Evolutionary conservation across 1,140 invertebrate genomes (phyloP), one percentile per base, ranked within the genome.

Genomic region (Diuraphis noxia): DNA sequence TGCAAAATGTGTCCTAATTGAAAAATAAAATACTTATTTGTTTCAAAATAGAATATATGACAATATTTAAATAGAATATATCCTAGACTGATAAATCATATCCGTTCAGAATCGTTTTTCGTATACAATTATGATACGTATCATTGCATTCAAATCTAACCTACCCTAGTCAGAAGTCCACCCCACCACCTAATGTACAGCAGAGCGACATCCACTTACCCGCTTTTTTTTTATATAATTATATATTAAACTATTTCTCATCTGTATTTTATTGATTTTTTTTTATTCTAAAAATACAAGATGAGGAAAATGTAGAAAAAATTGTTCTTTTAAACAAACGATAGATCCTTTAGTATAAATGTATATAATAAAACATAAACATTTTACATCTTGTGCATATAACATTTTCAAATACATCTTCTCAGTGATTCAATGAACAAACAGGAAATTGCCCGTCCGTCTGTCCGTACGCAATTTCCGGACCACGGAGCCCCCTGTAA

Each of bases 371-470:
- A 40, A 63, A 88, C 13, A 40, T 40, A 63, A 63, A 88, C 49
- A 56, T 63, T 63, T 88, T 88, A 52, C 86, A 40, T 88, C 40
- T 63, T 40, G 25, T 36, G 17, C 30, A 43, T 40, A 88, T 10
- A 89, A 89, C 30, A 72, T 72, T 56, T 88, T 30, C 87, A 41
- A 30, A 72, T 72, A 46, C 63, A 30, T 90, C 34, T 79, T 79
- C 56, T n/a, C 72, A n/a, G 63, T 91, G 40, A 91, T 91, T 91
- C 89, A 91, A 82, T 91, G 72, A 82, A 49, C 63, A 49, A 91
- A 91, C 77, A 40, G 89, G 89, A 91, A 82, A 91, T 91, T 91
- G 72, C 63, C 72, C 89, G 89, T 81, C 63, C 72, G 36, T 79
- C 41, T 38, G 89, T 81, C n/a, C 43, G 43, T 91, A 81, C 63